Percentiles rank a stretch among this genome's conserved stretches.
Evolutionary conservation across 2,888 invertebrate genomes (phyloP).

Genomic region (Tinea semifulvella): DNA sequence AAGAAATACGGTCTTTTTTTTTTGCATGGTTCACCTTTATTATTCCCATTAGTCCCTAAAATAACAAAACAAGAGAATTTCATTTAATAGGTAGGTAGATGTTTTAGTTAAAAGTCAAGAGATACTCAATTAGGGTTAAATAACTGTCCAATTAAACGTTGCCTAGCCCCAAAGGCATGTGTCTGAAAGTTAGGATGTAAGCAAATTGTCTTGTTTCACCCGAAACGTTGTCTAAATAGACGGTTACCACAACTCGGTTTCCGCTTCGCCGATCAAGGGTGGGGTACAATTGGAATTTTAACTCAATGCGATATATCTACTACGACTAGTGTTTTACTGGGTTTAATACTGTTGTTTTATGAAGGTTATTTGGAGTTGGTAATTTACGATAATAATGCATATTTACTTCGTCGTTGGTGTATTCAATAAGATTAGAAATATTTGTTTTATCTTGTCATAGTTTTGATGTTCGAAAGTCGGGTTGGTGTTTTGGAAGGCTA

Average conservation of each 20-base stretch:
- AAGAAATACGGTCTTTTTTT: too few species aligned
- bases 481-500: too few species aligned
- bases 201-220: constrained; percentile 34
- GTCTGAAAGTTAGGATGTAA: constrained; percentile 26
- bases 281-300: constrained; percentile 7
- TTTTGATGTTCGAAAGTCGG: too few species aligned
- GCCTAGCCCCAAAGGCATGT: constrained; percentile 26
- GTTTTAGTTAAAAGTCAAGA: neutral
- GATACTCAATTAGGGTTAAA: constrained; percentile 24
- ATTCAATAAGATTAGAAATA: too few species aligned
- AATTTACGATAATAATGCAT: too few species aligned
- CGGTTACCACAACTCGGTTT: constrained; percentile 31
- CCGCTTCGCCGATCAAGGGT: constrained; percentile 26
- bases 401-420: too few species aligned
- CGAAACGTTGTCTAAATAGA: constrained; percentile 41
- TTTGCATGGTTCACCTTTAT: too few species aligned
- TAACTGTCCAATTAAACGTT: constrained; percentile 33
- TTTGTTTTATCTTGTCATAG: too few species aligned
- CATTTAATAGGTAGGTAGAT: neutral
- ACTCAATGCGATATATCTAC: neutral
- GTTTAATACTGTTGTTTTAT: too few species aligned
- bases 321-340: too few species aligned
- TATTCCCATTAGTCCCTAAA: too few species aligned
- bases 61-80: constrained; percentile 5
- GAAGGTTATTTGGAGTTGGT: too few species aligned